Base-by-base conservation (phyloP, 1,140 invertebrate species). In the Phymorhynchus buccinoides region DNA sequence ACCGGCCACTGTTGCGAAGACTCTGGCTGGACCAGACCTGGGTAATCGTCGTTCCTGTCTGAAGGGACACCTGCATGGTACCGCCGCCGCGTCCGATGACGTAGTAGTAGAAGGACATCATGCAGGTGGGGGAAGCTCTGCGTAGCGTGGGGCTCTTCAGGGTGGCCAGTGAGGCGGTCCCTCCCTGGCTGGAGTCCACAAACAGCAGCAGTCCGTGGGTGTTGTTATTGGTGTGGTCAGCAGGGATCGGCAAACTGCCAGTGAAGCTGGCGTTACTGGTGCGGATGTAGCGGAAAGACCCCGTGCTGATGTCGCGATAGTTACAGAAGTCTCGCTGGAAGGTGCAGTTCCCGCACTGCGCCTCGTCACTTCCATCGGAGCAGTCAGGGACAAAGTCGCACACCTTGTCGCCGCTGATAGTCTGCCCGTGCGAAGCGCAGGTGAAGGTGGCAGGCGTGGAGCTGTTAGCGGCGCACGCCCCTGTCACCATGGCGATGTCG, bases 181-280 rank as follows among this genome's bases (percentile, higher is more conserved):
- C 37, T 35, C 90, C 91, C 79, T 90, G 86, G 44, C 71, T 89
- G 27, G 88, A 88, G 86, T 97, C 96, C 35, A 96, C 95, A 90
- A 96, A 97, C 93, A 97, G 95, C 91, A 96, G 97, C 89, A 96
- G 94, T 30, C 96, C 96, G 96, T 90, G 41, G 18, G 83, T 37
- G 39, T 56, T 88, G 27, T 89, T 88, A 6, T 73, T 81, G 0
- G 96, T 97, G 89, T 97, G 96, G 90, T 97, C 96, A 88, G 94
- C 94, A 7, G 94, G 94, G 0, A 96, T 96, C 30, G 96, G 96
- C 0, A 96, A 96, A 4, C 94, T 94, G 7, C 96, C 93, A 27
- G 88, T 89, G 32, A 86, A 86, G 32, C 90, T 90, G 35, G 87
- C 88, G 84, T 90, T 88, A 41, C 84, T 89, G 39, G 90, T 89